Base-by-base conservation (phyloP, 2,888 invertebrate genomes). In the Chesias legatella region DNA sequence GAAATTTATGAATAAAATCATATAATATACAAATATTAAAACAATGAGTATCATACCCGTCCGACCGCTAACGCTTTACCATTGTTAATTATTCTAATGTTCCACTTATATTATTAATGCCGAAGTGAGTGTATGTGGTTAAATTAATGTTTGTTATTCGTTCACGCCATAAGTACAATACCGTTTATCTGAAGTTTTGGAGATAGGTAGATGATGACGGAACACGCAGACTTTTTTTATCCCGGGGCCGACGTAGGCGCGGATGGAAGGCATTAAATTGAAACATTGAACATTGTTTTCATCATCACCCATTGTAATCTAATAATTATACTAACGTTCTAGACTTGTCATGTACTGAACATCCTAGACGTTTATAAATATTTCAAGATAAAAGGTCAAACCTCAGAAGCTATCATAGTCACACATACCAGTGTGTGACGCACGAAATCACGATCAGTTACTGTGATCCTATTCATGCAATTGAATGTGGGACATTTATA, bases 371-470 rank as follows among this genome's bases (percentile, higher is more conserved):
- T 9, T 29, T 8, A 9, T 55, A 56, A 47, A 64, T 55, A 64
- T 61, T 57, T 55, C 51, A 56, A 42, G 50, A 47, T 52, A 42
- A 17, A 53, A 53, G 60, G 75, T 75, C 71, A 73, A 60, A 69
- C 54, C 36, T 59, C 56, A 54, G 38, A 56, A 59, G 53, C 67
- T 74, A 73, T 68, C 58, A 41, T 51, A 47, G 47, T 48, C 53
- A 53, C 35, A 55, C 53, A 53, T 34, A 55, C 37, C 30, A 39
- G 39, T 33, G 40, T 31, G 51, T 76, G 74, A 75, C 78, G 77
- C 67, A 63, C 58, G 43, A n/a, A 37, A 71, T 62, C 76, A 76
- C 71, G 70, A 45, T 29, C 36, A 47, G 43, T 24, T 51, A 49
- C 43, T 56, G 67, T 73, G 70, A 50, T 51, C 49, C 32, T 36